phyloP scores from a whole-genome alignment of 2,888 invertebrate species.

The Laothoe populi region DNA sequence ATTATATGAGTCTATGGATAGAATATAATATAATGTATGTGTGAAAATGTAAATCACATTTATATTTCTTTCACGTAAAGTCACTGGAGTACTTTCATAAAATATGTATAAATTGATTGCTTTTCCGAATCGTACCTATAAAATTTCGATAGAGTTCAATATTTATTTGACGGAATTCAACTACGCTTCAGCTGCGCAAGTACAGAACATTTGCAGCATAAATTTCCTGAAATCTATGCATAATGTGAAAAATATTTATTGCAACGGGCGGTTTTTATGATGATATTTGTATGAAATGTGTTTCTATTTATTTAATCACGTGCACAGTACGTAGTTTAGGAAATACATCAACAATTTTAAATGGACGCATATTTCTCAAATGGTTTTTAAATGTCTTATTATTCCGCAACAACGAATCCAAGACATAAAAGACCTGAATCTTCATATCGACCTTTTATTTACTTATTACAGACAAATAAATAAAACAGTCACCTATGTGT shows the following conservation, averaged over 20 bases:
- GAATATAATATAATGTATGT: not conserved
- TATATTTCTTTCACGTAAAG: no score
- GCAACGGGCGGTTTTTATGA: not conserved
- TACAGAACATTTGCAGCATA: not conserved
- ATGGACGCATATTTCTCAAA: no score
- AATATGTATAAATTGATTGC: not conserved
- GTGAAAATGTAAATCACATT: no score
- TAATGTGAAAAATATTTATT: conserved; percentile 13
- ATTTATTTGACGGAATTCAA: conserved; percentile 10
- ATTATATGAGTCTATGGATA: no score
- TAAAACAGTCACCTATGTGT: no score
- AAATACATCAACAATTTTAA: not conserved
- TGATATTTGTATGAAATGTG: conserved; percentile 3
- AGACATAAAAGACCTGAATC: no score
- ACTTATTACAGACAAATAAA: no score
- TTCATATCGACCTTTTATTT: no score
- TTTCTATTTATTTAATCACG: not conserved
- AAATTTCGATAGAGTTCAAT: not conserved
- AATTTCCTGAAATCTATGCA: not conserved
- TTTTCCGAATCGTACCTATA: not conserved
- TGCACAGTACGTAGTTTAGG: not conserved
- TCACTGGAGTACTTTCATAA: not conserved
- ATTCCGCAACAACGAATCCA: no score
- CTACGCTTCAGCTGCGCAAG: not conserved
- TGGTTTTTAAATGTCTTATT: no score